Base-by-base conservation (phyloP, 2,888 invertebrate species). In the Drosophila kuntzei region DNA sequence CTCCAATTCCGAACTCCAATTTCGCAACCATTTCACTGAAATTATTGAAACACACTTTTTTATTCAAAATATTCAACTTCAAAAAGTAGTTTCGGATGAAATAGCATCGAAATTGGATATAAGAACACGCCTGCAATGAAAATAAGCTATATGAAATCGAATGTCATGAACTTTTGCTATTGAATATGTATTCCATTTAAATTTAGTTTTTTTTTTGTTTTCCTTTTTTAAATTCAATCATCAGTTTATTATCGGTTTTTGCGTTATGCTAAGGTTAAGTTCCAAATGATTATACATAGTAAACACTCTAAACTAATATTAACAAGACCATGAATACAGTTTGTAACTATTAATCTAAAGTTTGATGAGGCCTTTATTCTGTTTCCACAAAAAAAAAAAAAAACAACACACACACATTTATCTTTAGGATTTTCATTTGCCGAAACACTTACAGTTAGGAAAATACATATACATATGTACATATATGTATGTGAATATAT, bases 301-400 rank as follows among this genome's bases (percentile, higher is more conserved):
- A 58, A 79, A 76, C 71, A 63, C 57, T 50, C 76, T 76, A 79
- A 57, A 32, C 79, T 78, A 76, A 39, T 73, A 74, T 74, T 78
- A 76, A 78, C 70, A 70, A 57, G 74, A 74, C 46, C 62, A 57
- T 72, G 49, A 74, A 51, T 78, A 78, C 69, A 69, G 54, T 68
- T 68, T 57, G 46, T 59, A 66, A 77, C 61, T 67, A 73, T 69
- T 51, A 47, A 51, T 46, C 58, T 55, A 61, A 41, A 32, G 22
- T 58, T 61, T 36, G 43, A 25, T 54, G 61, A 46, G 60, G 57
- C 58, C 43, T 37, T 61, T 39, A 36, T 27, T 12, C 8, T 18
- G 50, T 27, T 46, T 46, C 37, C 37, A 25, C 16, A 46, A 29
- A 66, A n/a, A 22, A 18, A 34, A 60, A 34, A 60, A 20, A 39